A percentile compares a stretch with the other conserved stretches of the same genome.
Conservation (phyloP, 2,888 invertebrate genomes). For the Oxytorus armatus region DNA sequence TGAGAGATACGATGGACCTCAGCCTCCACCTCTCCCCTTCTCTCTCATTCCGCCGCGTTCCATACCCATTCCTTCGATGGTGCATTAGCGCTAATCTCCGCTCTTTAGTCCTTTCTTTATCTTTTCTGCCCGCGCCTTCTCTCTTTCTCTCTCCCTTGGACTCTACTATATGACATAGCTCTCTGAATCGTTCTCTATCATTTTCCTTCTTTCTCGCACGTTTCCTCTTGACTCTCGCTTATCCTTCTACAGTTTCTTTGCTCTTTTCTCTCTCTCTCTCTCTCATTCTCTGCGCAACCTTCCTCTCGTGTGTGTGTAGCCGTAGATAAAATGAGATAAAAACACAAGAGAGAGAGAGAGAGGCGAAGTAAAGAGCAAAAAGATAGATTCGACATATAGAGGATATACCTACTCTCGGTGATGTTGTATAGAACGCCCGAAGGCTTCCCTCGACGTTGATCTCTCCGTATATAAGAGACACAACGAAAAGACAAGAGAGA, state of each 20-base stretch:
- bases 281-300: constrained; percentile 63
- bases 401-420: constrained; percentile 44
- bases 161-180: constrained; percentile 42
- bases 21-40: too few species aligned
- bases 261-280: constrained; percentile 43
- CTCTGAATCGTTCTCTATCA: constrained; percentile 50
- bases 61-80: constrained; percentile 78
- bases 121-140: constrained; percentile 77
- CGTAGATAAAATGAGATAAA: constrained; percentile 72
- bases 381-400: constrained; percentile 38
- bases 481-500: constrained; percentile 79
- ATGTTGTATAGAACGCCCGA: constrained; percentile 28
- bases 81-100: constrained; percentile 85
- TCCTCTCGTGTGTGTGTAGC: constrained; percentile 69
- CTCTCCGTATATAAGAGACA: constrained; percentile 19
- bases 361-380: constrained; percentile 82
- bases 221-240: constrained; percentile 59
- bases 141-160: constrained; percentile 59
- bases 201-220: constrained; percentile 57
- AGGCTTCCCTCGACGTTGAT: constrained; percentile 43
- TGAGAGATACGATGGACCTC: constrained; percentile 84
- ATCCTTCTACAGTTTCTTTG: constrained; percentile 61
- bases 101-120: constrained; percentile 84
- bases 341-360: constrained; percentile 76
- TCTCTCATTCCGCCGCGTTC: constrained; percentile 67